These are phyloP conservation scores for Tadarida brasiliensis DNA, from an alignment of 2,797 vertebrate genomes.

Conservation along the genomic window DNA sequence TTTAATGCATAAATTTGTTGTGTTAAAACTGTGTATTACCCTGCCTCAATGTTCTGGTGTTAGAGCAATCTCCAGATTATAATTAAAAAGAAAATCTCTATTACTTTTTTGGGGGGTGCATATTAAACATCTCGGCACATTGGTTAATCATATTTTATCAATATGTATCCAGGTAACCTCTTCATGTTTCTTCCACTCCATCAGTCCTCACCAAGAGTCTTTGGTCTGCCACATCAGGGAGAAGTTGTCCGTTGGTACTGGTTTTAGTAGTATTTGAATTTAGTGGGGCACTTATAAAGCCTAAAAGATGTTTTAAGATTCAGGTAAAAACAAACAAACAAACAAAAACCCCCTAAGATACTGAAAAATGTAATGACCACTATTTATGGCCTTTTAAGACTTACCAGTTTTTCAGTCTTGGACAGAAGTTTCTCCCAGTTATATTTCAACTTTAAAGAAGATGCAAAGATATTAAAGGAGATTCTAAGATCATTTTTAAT, in stretches of 20 bases:
- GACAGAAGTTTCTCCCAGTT: neutral
- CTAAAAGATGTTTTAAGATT: neutral
- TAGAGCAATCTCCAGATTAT: neutral
- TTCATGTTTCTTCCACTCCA: neutral
- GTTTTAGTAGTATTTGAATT: neutral
- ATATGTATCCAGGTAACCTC: neutral
- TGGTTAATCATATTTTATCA: neutral
- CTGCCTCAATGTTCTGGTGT: neutral
- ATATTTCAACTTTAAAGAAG: neutral
- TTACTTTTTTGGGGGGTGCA: neutral
- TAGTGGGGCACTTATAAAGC: neutral
- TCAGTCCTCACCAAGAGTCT: neutral
- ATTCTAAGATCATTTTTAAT: neutral
- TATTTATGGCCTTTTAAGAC: neutral
- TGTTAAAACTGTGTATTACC: neutral
- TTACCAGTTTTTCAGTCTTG: neutral
- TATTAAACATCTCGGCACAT: neutral
- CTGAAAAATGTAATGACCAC: neutral
- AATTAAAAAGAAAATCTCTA: neutral
- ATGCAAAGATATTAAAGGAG: neutral
- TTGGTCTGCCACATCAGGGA: neutral
- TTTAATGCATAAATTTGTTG: neutral
- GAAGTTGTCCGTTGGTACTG: neutral
- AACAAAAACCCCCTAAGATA: neutral
- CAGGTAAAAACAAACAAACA: neutral